Base-by-base conservation (phyloP, 2,888 invertebrate species). In the Leptarthrus brevirostris region DNA sequence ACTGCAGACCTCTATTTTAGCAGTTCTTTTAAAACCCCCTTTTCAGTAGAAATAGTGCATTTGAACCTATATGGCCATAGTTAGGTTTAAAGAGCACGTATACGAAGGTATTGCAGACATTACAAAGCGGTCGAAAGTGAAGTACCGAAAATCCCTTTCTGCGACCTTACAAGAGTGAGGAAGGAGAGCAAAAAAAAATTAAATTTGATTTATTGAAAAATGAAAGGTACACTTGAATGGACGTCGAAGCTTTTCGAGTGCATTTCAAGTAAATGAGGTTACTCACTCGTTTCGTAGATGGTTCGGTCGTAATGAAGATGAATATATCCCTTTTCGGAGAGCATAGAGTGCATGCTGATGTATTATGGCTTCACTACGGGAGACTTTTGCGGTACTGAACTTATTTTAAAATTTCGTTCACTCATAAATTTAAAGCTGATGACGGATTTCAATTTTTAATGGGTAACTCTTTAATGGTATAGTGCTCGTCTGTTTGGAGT, bases 201-300 rank as follows among this genome's bases (percentile, higher is more conserved):
- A 8, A 56, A 56, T 56, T 56, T 56, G 56, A 56, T 56, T 56
- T 56, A 56, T 56, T 56, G 56, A 56, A 56, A 56, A 56, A 56
- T 56, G 56, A 56, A 56, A 56, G 56, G 56, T 26, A 56, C 24
- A 56, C 56, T 56, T 56, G 56, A 56, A 56, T 56, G 56, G 56
- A 56, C 56, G 56, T 56, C 56, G 56, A 56, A 56, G 56, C 56
- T 26, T 56, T 26, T 56, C 16, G 56, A 56, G 56, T 56, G 56
- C 56, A 56, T 56, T 56, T 56, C 56, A 56, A 56, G 56, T 56
- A 56, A 56, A 56, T 56, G 56, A n/a, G 56, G 56, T 56, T 56
- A 26, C 56, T 56, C 56, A 56, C 56, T 56, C 30, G 30, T 30
- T 26, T 30, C 5, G 16, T 14, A 16, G 56, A 56, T 56, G 56